Conservation (phyloP, 2,797 vertebrate species). For the Cercopithecus diana region DNA sequence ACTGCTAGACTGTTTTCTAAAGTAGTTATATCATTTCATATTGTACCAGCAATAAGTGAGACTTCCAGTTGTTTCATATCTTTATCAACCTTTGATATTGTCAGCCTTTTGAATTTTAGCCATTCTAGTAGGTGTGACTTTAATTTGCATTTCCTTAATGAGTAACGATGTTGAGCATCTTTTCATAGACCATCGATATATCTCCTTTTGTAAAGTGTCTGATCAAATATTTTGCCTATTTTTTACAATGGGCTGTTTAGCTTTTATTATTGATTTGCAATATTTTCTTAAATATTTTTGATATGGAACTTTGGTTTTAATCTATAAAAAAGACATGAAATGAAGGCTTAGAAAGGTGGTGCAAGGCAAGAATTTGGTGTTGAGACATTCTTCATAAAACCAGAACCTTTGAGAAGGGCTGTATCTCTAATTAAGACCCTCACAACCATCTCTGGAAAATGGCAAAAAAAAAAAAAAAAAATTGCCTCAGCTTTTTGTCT, state of each 20-base stretch:
- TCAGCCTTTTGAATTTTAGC: neutral
- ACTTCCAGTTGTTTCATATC: neutral
- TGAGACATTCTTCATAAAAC: slow-evolving; percentile 19
- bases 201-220: neutral
- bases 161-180: neutral
- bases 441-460: neutral
- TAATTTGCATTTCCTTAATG: neutral
- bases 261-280: slow-evolving; percentile 22
- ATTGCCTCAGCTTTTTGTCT: neutral
- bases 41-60: neutral
- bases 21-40: neutral
- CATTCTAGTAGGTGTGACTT: neutral
- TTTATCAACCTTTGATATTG: neutral
- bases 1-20: neutral
- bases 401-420: neutral
- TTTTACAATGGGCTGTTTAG: neutral
- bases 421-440: neutral
- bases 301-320: neutral
- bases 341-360: neutral
- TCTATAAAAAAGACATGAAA: neutral
- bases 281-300: neutral
- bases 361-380: neutral
- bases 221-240: neutral
- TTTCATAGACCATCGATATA: neutral
- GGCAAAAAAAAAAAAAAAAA: neutral